Evolutionary conservation across 2,888 invertebrate species (phyloP), one percentile per base, ranked within the genome.

Genomic region (Cataglyphis livida): DNA sequence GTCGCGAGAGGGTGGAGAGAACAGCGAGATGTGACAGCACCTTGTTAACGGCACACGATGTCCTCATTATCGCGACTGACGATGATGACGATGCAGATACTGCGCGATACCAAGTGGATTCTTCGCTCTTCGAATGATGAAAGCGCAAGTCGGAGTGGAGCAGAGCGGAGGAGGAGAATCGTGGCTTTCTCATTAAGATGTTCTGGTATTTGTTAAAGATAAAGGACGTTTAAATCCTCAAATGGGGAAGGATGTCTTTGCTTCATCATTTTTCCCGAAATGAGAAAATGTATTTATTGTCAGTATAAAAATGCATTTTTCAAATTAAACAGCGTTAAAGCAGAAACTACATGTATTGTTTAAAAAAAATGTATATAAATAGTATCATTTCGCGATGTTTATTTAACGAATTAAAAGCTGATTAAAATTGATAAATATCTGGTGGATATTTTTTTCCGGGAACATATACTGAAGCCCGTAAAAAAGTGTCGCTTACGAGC

Each of bases 31-130:
- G 88, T 83, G 92, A 90, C 90, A 87, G 90, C 89, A 90, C 91
- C 92, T 91, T 89, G 91, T 92, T 91, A 91, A 89, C 81, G 85
- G 87, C 87, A 87, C 91, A 88, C 87, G 89, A 89, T 87, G 90
- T 90, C 90, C 91, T 92, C 91, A 89, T 92, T 92, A 92, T 89
- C 86, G 85, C 87, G 89, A 85, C 86, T 89, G 91, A 90, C 87
- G 88, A 78, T 87, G 91, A 91, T 90, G 91, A 90, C 89, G 90
- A 87, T 86, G 90, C 89, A 88, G 79, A 85, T 79, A 70, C 71
- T 71, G 70, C 73, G 75, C 62, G 75, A 75, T 32, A 76, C 82
- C 35, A 57, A 65, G 82, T 73, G 82, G 66, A 84, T 82, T 75
- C 74, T 74, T 82, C 65, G 81, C 75, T 75, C 74, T 74, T 82